phyloP scores from a whole-genome alignment of 2,888 invertebrate species.

The Apamea sordens region DNA sequence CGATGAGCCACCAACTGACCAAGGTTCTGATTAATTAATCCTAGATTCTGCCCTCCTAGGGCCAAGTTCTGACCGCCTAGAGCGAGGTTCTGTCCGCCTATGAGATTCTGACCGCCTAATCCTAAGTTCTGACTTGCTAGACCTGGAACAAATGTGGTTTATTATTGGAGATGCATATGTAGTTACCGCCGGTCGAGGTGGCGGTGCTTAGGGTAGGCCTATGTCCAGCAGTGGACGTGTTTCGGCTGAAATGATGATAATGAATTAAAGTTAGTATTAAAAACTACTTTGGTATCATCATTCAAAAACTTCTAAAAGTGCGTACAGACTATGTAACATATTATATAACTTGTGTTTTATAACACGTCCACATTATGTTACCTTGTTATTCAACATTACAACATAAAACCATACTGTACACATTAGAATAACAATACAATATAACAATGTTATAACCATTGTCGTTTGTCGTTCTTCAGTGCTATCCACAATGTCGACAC shows the following conservation, averaged over 20 bases:
- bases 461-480: too few relatives aligned
- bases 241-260: neutral
- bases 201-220: neutral
- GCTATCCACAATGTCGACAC: too few relatives aligned
- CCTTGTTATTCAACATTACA: too few relatives aligned
- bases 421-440: too few relatives aligned
- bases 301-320: neutral
- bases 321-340: too few relatives aligned
- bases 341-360: too few relatives aligned
- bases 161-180: neutral
- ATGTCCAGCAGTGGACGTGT: neutral
- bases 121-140: conserved; percentile 80
- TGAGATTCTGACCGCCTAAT: conserved; percentile 77
- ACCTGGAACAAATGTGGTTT: conserved; percentile 70
- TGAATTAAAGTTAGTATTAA: neutral
- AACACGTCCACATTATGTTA: too few relatives aligned
- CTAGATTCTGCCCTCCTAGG: conserved; percentile 79
- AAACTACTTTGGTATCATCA: too few relatives aligned
- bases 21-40: conserved; percentile 81
- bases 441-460: too few relatives aligned
- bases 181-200: neutral
- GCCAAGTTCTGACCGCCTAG: conserved; percentile 75
- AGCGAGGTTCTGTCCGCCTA: conserved; percentile 75
- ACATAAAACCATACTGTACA: too few relatives aligned
- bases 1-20: conserved; percentile 84